These are phyloP conservation scores for Protaetia brevitarsis DNA, from an alignment of 1,140 invertebrate species.

Conservation along the genomic window DNA sequence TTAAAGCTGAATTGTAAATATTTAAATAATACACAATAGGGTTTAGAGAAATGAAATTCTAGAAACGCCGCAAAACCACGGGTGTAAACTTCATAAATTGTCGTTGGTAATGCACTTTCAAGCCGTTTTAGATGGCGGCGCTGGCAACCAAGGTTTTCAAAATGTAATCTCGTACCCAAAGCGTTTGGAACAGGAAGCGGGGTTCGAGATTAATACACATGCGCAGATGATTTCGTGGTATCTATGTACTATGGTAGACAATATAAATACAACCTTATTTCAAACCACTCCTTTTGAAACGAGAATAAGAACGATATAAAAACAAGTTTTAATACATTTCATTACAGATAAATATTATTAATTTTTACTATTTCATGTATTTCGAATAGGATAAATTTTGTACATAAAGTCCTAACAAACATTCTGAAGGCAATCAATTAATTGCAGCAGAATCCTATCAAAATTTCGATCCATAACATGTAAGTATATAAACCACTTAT, in stretches of 20 bases:
- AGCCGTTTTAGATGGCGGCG: conserved; percentile 29
- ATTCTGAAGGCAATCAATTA: too few relatives aligned
- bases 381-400: too few relatives aligned
- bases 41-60: conserved; percentile 25
- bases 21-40: conserved; percentile 18
- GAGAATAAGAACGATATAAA: too few relatives aligned
- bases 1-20: conserved; percentile 27
- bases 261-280: neutral
- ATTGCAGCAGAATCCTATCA: too few relatives aligned
- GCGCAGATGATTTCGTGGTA: neutral
- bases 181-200: neutral
- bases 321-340: too few relatives aligned
- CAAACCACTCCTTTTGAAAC: neutral
- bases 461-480: too few relatives aligned
- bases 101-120: conserved; percentile 28
- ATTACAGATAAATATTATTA: too few relatives aligned
- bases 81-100: conserved; percentile 39
- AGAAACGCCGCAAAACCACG: conserved; percentile 38
- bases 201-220: conserved; percentile 19
- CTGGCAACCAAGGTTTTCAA: conserved; percentile 27
- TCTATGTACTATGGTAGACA: neutral
- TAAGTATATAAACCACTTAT: too few relatives aligned
- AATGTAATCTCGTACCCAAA: conserved; percentile 33
- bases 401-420: too few relatives aligned
- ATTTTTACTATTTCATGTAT: too few relatives aligned